Evolutionary conservation across 2,113 vertebrate species (phyloP), one percentile per base, ranked within the genome.

Genomic region (Dipodomys stephensi): DNA sequence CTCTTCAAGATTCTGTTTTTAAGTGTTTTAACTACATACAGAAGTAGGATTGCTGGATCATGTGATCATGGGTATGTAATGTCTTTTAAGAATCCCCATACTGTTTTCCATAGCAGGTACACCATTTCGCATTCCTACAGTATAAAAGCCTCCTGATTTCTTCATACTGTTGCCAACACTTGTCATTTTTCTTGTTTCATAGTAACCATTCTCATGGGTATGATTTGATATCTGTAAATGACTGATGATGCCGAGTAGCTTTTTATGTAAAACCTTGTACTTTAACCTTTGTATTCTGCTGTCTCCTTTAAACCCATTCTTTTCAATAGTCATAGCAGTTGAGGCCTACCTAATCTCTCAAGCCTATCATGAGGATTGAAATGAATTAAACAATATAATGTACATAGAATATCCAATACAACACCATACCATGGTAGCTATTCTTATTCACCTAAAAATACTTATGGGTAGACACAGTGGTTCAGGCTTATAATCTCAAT

Each of bases 261-360:
- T 71, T 82, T 86, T 8, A 76, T n/a, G 16, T 68, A 83, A 87
- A 82, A 95, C 22, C 60, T 53, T 77, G 1, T 7, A 80, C 10
- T 84, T 93, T 87, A 92, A 87, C 10, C 65, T 83, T 68, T n/a
- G 30, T n/a, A 39, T 83, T 74, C 64, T 90, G 9, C 78, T 87
- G 35, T 18, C 28, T 89, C 30, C 73, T 73, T 69, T 69, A 69
- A 74, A 92, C 16, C 89, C 44, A 92, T 69, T 62, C 32, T 92
- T 71, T 92, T 92, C 64, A 78, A 87, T 68, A 22, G 10, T 65
- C 35, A 86, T 25, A 68, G 46, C 49, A 49, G 8, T 49, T 72
- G 32, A 71, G 35, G 35, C 35, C 35, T 60, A 53, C 7, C 72
- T 77, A 83, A 67, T 62, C 15, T 82, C 64, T 68, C 25, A 76